Conservation (phyloP, 30 jellyfish, hydroid and myxozoan genomes). For the Hydra vulgaris region DNA sequence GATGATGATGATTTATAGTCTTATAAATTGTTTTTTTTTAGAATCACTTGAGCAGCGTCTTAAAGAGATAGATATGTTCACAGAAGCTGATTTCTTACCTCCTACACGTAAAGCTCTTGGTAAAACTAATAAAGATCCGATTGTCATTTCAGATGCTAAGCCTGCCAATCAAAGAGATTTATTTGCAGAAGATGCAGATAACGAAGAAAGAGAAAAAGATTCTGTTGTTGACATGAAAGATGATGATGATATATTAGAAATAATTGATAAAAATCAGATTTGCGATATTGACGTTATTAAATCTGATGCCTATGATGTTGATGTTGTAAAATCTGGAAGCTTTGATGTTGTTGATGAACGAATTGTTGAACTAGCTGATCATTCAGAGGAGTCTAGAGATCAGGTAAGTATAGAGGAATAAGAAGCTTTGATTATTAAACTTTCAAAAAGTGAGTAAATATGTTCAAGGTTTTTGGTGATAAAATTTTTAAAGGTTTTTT, state of each 20-base stretch:
- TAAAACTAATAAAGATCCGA: conserved; percentile 16
- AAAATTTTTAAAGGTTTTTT: too few species aligned
- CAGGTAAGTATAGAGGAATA: conserved; percentile 11
- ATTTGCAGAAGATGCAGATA: conserved; percentile 58
- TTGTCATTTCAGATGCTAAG: conserved; percentile 17
- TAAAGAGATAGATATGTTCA: conserved; percentile 46
- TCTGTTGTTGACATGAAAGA: not conserved
- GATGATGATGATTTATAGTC: too few species aligned
- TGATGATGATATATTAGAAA: conserved; percentile 2
- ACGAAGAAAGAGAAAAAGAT: conserved; percentile 33
- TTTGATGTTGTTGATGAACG: conserved; percentile 33
- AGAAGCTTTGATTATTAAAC: not conserved
- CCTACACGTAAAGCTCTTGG: conserved; percentile 4
- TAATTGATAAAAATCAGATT: not conserved
- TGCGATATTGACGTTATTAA: not conserved
- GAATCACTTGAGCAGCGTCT: conserved; percentile 54
- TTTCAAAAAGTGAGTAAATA: not conserved
- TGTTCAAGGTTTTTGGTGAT: too few species aligned
- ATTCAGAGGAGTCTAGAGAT: not conserved
- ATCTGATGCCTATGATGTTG: not conserved
- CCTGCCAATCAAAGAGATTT: conserved; percentile 42
- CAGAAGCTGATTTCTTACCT: conserved; percentile 32
- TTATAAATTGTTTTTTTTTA: not conserved
- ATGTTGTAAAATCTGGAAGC: not conserved
- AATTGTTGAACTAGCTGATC: conserved; percentile 16